A percentile compares a stretch with the other conserved stretches of the same genome.
Evolutionary conservation across 2,888 invertebrate species (phyloP).

Genomic region (Eupithecia tripunctaria): DNA sequence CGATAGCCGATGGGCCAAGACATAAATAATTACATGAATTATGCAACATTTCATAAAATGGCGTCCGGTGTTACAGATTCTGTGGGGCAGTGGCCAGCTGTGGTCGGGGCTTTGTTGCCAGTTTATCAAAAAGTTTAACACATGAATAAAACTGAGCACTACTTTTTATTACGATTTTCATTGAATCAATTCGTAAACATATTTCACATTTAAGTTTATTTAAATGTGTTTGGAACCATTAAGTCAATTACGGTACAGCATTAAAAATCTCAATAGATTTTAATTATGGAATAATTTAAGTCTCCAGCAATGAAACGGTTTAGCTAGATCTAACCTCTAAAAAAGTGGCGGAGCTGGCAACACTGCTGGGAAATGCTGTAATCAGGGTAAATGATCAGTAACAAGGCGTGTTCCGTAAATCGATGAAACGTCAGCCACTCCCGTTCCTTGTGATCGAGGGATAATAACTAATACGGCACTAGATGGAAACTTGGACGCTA

Average conservation of each 20-base stretch:
- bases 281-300: neutral
- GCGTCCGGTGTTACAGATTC: slow-evolving; percentile 53
- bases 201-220: neutral
- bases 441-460: slow-evolving; percentile 55
- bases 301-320: neutral
- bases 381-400: slow-evolving; percentile 65
- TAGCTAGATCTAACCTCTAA: neutral
- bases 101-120: neutral
- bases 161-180: neutral
- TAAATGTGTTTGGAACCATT: neutral
- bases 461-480: slow-evolving; percentile 69
- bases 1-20: slow-evolving; percentile 47
- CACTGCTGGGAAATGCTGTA: slow-evolving; percentile 43
- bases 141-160: neutral
- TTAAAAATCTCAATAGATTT: neutral
- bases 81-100: slow-evolving; percentile 36
- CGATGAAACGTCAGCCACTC: slow-evolving; percentile 61
- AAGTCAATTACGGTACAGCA: neutral
- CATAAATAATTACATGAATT: slow-evolving; percentile 56
- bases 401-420: slow-evolving; percentile 59
- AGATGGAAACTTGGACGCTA: slow-evolving; percentile 46
- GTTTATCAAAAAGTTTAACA: neutral
- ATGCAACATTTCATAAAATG: slow-evolving; percentile 58
- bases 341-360: slow-evolving; percentile 14
- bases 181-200: neutral